phyloP scores from a whole-genome alignment of 1,140 invertebrate species.

The Tenebrio molitor region DNA sequence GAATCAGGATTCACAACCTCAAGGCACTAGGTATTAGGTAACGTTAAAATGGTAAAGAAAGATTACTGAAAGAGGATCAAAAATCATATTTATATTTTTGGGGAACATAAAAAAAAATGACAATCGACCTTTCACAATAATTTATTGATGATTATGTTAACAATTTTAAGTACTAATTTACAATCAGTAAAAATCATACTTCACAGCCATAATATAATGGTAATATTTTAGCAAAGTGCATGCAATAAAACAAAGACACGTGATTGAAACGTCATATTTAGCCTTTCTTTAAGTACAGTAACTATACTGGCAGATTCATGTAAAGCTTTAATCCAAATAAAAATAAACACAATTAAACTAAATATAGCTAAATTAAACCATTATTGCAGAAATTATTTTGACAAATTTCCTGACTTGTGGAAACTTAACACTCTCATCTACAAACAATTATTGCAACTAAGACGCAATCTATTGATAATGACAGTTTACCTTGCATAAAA shows the following conservation, averaged over 20 bases:
- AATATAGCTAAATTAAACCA: not conserved
- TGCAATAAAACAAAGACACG: conserved; percentile 37
- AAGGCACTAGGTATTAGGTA: too few species aligned
- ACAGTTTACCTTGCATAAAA: not conserved
- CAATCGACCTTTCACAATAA: conserved; percentile 11
- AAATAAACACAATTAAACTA: not conserved
- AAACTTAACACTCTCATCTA: too few species aligned
- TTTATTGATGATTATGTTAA: conserved; percentile 37
- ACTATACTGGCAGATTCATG: conserved; percentile 22
- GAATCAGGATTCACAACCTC: too few species aligned
- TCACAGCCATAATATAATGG: conserved; percentile 40
- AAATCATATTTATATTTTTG: not conserved
- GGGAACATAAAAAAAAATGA: not conserved
- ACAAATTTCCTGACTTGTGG: too few species aligned
- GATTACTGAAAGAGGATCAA: too few species aligned
- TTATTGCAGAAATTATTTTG: too few species aligned
- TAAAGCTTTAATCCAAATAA: conserved; percentile 18
- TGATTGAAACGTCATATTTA: conserved; percentile 36
- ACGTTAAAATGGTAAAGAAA: too few species aligned
- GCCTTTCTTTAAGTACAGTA: conserved; percentile 11
- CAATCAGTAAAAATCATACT: conserved; percentile 32
- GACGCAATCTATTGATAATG: not conserved
- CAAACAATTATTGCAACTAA: conserved; percentile 32
- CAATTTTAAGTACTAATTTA: conserved; percentile 38
- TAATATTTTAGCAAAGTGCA: conserved; percentile 38